A percentile compares a stretch with the other conserved stretches of the same genome.
Conservation (phyloP, 2,113 vertebrate genomes). For the Lagopus muta region DNA sequence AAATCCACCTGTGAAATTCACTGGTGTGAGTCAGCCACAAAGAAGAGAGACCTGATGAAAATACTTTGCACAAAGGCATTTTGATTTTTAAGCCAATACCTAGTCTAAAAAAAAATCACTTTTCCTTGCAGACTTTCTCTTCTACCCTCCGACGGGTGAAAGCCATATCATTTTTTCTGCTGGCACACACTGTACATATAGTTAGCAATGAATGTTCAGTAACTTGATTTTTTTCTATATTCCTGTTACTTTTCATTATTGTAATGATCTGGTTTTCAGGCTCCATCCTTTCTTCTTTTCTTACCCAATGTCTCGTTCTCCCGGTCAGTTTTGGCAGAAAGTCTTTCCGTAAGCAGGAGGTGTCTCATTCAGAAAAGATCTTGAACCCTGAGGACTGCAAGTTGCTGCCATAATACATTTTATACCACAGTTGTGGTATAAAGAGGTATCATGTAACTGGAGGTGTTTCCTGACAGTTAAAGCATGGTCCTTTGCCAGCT, state of each 20-base stretch:
- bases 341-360: neutral
- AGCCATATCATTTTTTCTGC: neutral
- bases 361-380: neutral
- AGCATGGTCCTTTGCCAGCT: neutral
- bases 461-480: neutral
- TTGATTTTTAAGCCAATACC: neutral
- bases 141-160: neutral
- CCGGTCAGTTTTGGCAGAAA: neutral
- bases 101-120: neutral
- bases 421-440: neutral
- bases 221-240: neutral
- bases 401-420: neutral
- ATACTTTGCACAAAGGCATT: neutral
- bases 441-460: neutral
- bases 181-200: neutral
- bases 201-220: neutral
- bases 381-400: neutral
- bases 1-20: neutral
- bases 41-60: neutral
- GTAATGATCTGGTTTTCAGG: neutral
- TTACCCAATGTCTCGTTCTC: neutral
- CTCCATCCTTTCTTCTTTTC: neutral
- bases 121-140: neutral
- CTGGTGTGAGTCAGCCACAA: rapidly evolving
- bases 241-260: neutral